These are phyloP conservation scores for Rhingia rostrata DNA, from an alignment of 2,888 invertebrate species.

Conservation along the genomic window DNA sequence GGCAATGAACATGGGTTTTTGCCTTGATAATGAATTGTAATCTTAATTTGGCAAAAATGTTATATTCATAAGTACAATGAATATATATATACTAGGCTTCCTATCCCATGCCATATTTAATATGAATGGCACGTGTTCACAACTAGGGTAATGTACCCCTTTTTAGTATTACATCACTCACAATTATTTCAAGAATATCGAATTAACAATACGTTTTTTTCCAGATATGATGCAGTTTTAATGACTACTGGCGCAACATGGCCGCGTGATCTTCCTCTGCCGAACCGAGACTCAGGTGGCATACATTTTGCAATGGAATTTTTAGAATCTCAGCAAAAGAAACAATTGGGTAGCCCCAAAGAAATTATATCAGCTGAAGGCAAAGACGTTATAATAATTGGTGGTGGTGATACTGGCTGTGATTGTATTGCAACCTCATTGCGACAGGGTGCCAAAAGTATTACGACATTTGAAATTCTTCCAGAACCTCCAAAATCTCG, in stretches of 20 bases:
- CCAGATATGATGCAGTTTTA: slow-evolving; percentile 92
- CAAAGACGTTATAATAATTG: slow-evolving; percentile 96
- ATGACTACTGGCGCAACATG: slow-evolving; percentile 97
- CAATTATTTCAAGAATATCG: neutral
- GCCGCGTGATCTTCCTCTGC: slow-evolving; percentile 94
- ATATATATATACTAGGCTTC: no score
- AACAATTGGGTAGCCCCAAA: slow-evolving; percentile 89
- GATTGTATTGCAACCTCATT: slow-evolving; percentile 99
- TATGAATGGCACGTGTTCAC: no score
- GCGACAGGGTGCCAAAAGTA: slow-evolving; percentile 92
- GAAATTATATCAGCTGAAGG: slow-evolving; percentile 91
- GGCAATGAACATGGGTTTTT: no score
- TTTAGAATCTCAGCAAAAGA: slow-evolving; percentile 97
- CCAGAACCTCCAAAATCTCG: slow-evolving; percentile 93
- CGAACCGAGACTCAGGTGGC: slow-evolving; percentile 94
- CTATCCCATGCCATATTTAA: no score
- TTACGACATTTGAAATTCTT: slow-evolving; percentile 98
- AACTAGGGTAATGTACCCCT: no score
- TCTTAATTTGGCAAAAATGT: no score
- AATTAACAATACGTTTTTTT: neutral
- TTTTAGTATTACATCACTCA: no score
- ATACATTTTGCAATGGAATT: slow-evolving; percentile 99
- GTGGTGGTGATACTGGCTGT: slow-evolving; percentile 94
- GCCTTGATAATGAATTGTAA: no score
- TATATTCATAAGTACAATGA: no score